Percentiles rank a stretch among this genome's conserved stretches.
Evolutionary conservation across 1,140 invertebrate species (phyloP).

Genomic region (Campoletis sonorensis): DNA sequence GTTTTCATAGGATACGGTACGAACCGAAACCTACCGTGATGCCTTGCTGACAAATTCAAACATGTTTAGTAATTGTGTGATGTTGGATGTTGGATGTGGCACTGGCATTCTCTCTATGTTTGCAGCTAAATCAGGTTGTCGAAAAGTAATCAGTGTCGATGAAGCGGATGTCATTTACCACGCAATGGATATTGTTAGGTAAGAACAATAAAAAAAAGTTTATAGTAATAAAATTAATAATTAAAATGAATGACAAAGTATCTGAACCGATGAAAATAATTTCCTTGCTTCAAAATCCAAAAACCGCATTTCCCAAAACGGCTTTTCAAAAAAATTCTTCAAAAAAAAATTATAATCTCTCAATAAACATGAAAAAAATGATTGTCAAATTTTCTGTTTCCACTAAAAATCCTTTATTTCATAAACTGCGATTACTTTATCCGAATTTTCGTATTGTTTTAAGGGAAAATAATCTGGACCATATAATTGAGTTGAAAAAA

Average conservation of each 20-base stretch:
- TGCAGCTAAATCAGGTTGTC: constrained; percentile 95
- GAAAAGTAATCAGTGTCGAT: constrained; percentile 95
- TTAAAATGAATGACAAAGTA: too few species aligned
- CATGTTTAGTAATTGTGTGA: constrained; percentile 85
- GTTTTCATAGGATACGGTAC: constrained; percentile 87
- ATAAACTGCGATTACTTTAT: constrained; percentile 6
- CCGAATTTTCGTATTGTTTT: constrained; percentile 67
- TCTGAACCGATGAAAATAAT: too few species aligned
- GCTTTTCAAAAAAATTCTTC: not conserved
- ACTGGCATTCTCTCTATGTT: constrained; percentile 98
- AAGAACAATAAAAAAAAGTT: constrained; percentile 66
- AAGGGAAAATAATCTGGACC: constrained; percentile 85
- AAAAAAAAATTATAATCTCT: too few species aligned
- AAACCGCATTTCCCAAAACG: too few species aligned
- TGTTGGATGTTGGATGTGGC: constrained; percentile 98
- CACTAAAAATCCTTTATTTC: too few species aligned
- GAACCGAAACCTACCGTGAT: constrained; percentile 95
- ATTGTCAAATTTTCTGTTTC: too few species aligned
- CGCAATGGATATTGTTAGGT: constrained; percentile 91
- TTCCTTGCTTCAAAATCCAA: too few species aligned
- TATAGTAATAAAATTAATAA: too few species aligned
- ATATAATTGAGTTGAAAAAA: constrained; percentile 87
- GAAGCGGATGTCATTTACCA: constrained; percentile 92
- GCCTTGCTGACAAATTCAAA: constrained; percentile 91
- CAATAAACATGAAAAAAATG: too few species aligned